phyloP scores from a whole-genome alignment of 2,888 invertebrate species.

The Apomyelois bistriatella region DNA sequence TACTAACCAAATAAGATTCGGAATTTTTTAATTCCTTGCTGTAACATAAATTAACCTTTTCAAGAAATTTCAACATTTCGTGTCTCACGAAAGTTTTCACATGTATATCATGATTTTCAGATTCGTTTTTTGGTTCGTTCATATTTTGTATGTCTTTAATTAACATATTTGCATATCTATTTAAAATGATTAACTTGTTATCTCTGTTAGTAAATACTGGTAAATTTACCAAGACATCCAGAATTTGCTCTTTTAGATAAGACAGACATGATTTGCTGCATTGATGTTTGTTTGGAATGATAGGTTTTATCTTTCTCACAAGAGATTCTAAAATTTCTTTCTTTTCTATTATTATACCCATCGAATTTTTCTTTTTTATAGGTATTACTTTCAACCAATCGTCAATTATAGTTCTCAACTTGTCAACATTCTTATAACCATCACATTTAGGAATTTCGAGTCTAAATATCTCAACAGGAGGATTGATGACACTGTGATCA shows the following conservation, averaged over 20 bases:
- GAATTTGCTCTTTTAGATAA: constrained; percentile 15
- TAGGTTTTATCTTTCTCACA: constrained; percentile 19
- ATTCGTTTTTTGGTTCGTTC: background rate
- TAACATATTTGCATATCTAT: constrained; percentile 15
- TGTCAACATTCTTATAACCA: background rate
- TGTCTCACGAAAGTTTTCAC: background rate
- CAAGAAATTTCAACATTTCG: constrained; percentile 4
- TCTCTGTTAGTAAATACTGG: constrained; percentile 15
- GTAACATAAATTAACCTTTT: constrained; percentile 1
- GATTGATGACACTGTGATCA: background rate
- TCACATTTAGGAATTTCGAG: constrained; percentile 15
- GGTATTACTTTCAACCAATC: constrained; percentile 21
- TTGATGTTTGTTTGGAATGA: constrained; percentile 16
- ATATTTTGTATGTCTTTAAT: constrained; percentile 15
- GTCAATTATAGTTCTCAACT: constrained; percentile 13
- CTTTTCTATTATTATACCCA: constrained; percentile 15
- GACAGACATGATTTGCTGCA: constrained; percentile 15
- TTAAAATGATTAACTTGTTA: constrained; percentile 14
- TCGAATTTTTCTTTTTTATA: constrained; percentile 18
- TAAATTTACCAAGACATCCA: constrained; percentile 20
- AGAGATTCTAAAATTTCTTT: constrained; percentile 19
- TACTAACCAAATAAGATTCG: background rate
- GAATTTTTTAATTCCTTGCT: background rate
- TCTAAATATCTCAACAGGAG: constrained; percentile 14
- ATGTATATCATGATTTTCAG: background rate